Conservation (phyloP, 2,797 vertebrate species). For the Rhabdomys pumilio region DNA sequence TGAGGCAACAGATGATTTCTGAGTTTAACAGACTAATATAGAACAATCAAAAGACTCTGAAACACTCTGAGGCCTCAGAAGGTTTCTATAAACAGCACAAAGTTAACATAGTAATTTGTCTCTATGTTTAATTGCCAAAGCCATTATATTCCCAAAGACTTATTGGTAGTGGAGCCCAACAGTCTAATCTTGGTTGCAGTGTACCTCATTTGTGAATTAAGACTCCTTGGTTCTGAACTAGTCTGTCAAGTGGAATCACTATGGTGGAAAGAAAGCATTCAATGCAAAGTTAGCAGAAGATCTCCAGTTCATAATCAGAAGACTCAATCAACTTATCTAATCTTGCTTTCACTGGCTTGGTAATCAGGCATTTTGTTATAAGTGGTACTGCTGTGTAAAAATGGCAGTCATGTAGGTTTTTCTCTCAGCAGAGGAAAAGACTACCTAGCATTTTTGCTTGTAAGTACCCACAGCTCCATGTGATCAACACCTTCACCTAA, state of each 20-base stretch:
- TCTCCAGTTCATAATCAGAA: constrained; percentile 39
- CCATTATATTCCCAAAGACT: background rate
- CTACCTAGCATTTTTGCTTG: constrained; percentile 73
- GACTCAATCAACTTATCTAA: background rate
- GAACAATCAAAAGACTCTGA: constrained; percentile 46
- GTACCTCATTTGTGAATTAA: constrained; percentile 57
- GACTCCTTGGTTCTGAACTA: background rate
- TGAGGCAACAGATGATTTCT: constrained; percentile 78
- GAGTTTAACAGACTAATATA: constrained; percentile 73
- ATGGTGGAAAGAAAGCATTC: constrained; percentile 18
- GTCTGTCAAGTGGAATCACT: constrained; percentile 42
- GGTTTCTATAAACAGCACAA: constrained; percentile 18
- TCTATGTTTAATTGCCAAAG: constrained; percentile 28
- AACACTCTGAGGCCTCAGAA: constrained; percentile 21
- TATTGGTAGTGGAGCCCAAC: background rate
- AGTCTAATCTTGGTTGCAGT: background rate
- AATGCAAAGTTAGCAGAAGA: constrained; percentile 55
- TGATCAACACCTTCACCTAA: constrained; percentile 69
- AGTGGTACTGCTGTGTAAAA: constrained; percentile 76
- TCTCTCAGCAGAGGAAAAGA: constrained; percentile 64
- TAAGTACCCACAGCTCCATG: constrained; percentile 64
- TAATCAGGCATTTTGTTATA: constrained; percentile 79
- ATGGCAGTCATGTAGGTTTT: constrained; percentile 76
- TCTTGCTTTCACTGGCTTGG: constrained; percentile 72
- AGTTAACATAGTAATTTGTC: constrained; percentile 52